phyloP scores from a whole-genome alignment of 2,888 invertebrate species.

The Aproaerema taeniolella region DNA sequence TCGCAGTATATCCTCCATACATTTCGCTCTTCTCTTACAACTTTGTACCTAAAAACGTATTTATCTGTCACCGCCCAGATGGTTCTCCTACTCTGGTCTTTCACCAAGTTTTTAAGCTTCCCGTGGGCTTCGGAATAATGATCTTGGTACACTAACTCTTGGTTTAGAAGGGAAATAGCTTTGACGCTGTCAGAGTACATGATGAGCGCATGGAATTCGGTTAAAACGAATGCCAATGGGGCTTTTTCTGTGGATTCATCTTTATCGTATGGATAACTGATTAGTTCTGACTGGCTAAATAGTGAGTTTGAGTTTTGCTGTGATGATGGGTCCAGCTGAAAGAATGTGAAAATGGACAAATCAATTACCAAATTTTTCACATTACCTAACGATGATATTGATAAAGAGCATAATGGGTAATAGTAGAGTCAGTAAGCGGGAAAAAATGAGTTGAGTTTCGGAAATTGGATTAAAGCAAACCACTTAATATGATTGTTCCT shows the following conservation, averaged over 20 bases:
- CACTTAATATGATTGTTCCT: no score
- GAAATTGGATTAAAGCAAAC: no score
- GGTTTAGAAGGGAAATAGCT: conserved; percentile 90
- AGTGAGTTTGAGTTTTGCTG: conserved; percentile 69
- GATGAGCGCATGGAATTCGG: conserved; percentile 93
- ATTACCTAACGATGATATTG: no score
- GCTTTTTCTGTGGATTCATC: conserved; percentile 58
- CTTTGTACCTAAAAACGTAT: conserved; percentile 90
- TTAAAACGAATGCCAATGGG: conserved; percentile 88
- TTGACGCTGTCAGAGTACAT: conserved; percentile 90
- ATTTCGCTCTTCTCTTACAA: conserved; percentile 89
- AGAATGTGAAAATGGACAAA: no score
- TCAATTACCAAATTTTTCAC: no score
- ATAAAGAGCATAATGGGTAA: no score
- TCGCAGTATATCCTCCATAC: conserved; percentile 94
- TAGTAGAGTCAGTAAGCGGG: no score
- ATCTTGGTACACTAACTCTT: conserved; percentile 92
- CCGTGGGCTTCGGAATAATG: conserved; percentile 88
- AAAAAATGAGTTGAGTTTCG: no score
- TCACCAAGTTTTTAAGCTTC: conserved; percentile 86
- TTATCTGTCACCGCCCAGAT: conserved; percentile 93
- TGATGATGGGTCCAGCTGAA: conserved; percentile 67
- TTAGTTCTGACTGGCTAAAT: conserved; percentile 61
- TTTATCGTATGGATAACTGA: conserved; percentile 50
- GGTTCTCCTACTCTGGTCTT: conserved; percentile 85